Conservation (phyloP, 2,113 vertebrate species). For the Epinephelus cyanopodus region DNA sequence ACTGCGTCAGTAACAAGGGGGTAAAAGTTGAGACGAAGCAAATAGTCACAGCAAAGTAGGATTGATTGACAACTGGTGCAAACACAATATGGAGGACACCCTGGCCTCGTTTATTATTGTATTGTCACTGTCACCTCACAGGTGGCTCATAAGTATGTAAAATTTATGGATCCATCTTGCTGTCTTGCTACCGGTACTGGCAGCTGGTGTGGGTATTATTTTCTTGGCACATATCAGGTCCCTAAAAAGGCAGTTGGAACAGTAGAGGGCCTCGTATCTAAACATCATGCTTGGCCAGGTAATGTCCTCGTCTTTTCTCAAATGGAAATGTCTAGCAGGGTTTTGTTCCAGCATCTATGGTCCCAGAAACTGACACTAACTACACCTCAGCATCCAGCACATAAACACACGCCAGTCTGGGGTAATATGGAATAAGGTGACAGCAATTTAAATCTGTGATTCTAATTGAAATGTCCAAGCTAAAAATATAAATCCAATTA, state of each 20-base stretch:
- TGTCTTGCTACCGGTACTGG: slow-evolving; percentile 12
- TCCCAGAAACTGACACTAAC: not conserved
- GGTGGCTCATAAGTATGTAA: slow-evolving; percentile 30
- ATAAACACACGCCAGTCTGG: not conserved
- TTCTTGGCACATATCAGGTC: slow-evolving; percentile 26
- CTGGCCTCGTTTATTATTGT: slow-evolving; percentile 15
- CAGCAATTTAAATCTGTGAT: not conserved
- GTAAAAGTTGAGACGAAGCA: slow-evolving; percentile 20
- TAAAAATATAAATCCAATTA: not conserved
- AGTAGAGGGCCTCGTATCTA: not conserved
- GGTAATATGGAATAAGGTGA: not conserved
- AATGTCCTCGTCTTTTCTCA: not conserved
- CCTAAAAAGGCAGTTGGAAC: not conserved
- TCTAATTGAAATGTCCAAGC: too few relatives aligned
- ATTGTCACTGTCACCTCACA: slow-evolving; percentile 30
- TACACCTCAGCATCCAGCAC: not conserved
- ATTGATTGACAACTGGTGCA: slow-evolving; percentile 41
- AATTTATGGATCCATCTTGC: slow-evolving; percentile 43
- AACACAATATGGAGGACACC: slow-evolving; percentile 33
- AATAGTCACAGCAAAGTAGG: slow-evolving; percentile 20
- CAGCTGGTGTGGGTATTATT: slow-evolving; percentile 53
- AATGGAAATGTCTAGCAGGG: not conserved
- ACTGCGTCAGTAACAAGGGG: slow-evolving; percentile 21
- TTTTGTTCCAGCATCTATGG: too few relatives aligned
- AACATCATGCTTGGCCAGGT: not conserved